Evolutionary conservation across 1,140 invertebrate genomes (phyloP), one percentile per base, ranked within the genome.

Genomic region (Galendromus occidentalis): DNA sequence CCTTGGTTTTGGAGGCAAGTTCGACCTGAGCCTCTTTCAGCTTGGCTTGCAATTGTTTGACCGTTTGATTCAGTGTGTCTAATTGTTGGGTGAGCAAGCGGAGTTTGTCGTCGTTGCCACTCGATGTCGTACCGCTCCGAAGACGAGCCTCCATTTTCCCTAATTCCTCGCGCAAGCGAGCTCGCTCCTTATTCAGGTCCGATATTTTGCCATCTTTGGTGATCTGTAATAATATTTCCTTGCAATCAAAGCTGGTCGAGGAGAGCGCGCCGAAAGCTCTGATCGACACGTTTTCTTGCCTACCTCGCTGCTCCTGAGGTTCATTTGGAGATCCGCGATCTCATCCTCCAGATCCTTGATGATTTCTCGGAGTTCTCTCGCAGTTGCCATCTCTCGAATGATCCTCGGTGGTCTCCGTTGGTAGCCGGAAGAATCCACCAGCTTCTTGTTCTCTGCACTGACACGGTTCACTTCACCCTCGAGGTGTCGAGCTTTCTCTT

Each of bases 341-440:
- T 88, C 86, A 72, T 79, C 83, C 74, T 87, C 86, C 69, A 87
- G 77, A 45, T 87, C 85, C 64, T 85, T 83, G 0, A 87, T 82
- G 81, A 86, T 84, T 70, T 81, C 85, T 69, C 85, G 85, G 65
- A 88, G 73, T 64, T 75, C 86, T 82, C 44, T 82, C 70, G 78
- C 84, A 84, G 7, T 84, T 81, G 59, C 83, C 82, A 64, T 82
- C 73, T 86, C 85, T 2, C 81, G 83, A 4, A 83, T 75, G 71
- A 84, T 85, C 70, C 85, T 85, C 9, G 82, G 79, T 17, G 79
- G 79, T 69, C 82, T 76, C 42, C 80, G 81, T 72, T 82, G 83
- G 59, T 73, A 73, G 66, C 81, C 83, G 28, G 82, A 78, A 2
- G 68, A 64, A 20, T 72, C 72, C 63, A 68, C 72, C 7, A 72